Conservation (phyloP, 2,797 vertebrate genomes). For the Rousettus madagascariensis region DNA sequence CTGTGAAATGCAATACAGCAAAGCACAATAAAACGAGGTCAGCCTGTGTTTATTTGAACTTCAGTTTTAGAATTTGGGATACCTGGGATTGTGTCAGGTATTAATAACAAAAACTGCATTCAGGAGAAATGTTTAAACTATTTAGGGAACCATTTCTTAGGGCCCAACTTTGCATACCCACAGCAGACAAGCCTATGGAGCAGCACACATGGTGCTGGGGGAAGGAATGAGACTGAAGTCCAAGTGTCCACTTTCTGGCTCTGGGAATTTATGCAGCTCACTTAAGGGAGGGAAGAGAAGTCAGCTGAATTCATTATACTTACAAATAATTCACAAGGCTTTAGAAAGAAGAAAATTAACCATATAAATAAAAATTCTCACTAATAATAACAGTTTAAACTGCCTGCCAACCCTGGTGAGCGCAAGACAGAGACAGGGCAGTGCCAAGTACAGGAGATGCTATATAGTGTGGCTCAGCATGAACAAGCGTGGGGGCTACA, state of each 20-base stretch:
- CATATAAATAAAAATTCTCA: background rate
- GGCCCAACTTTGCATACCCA: background rate
- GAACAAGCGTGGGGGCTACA: background rate
- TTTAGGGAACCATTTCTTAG: background rate
- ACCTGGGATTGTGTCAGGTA: background rate
- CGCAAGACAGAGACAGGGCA: background rate
- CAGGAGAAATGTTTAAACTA: background rate
- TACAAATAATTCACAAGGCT: background rate
- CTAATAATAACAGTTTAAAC: background rate
- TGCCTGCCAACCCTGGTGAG: background rate
- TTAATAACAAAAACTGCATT: background rate
- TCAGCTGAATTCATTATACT: background rate
- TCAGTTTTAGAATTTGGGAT: background rate
- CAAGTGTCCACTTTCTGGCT: background rate
- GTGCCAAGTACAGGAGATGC: background rate
- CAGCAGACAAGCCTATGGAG: background rate
- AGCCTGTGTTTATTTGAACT: background rate
- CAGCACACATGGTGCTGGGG: background rate
- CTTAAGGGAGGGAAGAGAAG: background rate
- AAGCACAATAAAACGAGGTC: background rate
- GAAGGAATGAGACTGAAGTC: background rate
- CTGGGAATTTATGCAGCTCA: background rate
- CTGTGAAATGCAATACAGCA: background rate
- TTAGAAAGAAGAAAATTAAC: background rate
- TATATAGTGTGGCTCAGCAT: background rate